Conservation (phyloP, 2,888 invertebrate species). For the Myopa testacea region DNA sequence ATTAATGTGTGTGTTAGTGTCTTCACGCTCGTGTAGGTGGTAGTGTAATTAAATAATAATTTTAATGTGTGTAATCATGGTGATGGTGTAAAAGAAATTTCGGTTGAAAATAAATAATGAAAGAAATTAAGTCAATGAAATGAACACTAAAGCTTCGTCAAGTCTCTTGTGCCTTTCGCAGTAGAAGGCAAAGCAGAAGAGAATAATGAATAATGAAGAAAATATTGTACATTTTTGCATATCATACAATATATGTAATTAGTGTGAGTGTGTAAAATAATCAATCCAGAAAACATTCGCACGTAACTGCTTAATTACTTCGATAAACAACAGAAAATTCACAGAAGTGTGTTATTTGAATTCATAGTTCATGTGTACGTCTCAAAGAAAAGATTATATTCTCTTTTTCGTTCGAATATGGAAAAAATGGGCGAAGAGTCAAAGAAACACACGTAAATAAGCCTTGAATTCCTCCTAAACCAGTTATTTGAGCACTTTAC, state of each 20-base stretch:
- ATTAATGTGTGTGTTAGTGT: constrained; percentile 45
- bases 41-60: constrained; percentile 14
- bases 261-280: constrained; percentile 29
- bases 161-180: constrained; percentile 14
- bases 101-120: constrained; percentile 8
- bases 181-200: not conserved
- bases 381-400: not conserved
- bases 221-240: constrained; percentile 19
- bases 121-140: not conserved
- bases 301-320: not conserved
- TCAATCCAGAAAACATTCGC: constrained; percentile 17
- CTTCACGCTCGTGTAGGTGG: constrained; percentile 45
- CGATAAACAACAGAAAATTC: not conserved
- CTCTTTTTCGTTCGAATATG: not conserved
- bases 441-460: not conserved
- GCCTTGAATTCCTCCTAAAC: constrained; percentile 3
- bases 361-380: too few relatives aligned
- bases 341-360: too few relatives aligned
- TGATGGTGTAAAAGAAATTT: not conserved
- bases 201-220: not conserved
- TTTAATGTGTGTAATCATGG: not conserved
- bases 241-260: constrained; percentile 22
- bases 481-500: constrained; percentile 4
- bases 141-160: constrained; percentile 21
- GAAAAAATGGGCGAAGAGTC: not conserved